Conservation (phyloP, 92 coral and sea anemone genomes). For the Hydrozoanthus gracilis region DNA sequence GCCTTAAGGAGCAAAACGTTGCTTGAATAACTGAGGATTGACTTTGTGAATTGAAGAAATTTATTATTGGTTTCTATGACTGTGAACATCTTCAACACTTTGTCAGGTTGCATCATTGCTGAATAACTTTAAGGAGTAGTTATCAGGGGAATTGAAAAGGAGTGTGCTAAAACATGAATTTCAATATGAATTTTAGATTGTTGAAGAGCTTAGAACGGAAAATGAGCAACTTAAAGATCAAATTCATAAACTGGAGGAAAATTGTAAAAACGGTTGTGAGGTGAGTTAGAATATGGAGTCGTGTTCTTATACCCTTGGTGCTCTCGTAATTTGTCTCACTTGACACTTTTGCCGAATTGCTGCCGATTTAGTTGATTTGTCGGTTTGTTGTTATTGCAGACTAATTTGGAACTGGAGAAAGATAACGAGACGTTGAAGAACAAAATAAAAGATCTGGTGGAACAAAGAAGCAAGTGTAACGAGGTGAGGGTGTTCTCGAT, state of each 20-base stretch:
- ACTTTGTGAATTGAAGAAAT: too few relatives aligned
- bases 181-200: slow-evolving; percentile 18
- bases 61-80: too few relatives aligned
- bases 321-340: background rate
- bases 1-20: too few relatives aligned
- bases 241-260: slow-evolving; percentile 47
- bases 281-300: background rate
- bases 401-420: slow-evolving; percentile 48
- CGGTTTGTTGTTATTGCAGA: slow-evolving; percentile 25
- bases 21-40: too few relatives aligned
- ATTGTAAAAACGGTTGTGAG: background rate
- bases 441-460: slow-evolving; percentile 59
- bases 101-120: too few relatives aligned
- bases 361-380: background rate
- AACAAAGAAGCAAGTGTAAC: slow-evolving; percentile 33
- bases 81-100: too few relatives aligned
- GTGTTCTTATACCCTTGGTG: too few relatives aligned
- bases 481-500: background rate
- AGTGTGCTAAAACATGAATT: background rate
- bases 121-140: too few relatives aligned
- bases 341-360: background rate
- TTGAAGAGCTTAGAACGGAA: slow-evolving; percentile 48
- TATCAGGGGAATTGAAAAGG: too few relatives aligned
- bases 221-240: slow-evolving; percentile 39
- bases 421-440: slow-evolving; percentile 62